Percentiles rank a stretch among this genome's conserved stretches.
phyloP scores from a whole-genome alignment of 2,113 vertebrate species.

The Peromyscus polionotus region DNA sequence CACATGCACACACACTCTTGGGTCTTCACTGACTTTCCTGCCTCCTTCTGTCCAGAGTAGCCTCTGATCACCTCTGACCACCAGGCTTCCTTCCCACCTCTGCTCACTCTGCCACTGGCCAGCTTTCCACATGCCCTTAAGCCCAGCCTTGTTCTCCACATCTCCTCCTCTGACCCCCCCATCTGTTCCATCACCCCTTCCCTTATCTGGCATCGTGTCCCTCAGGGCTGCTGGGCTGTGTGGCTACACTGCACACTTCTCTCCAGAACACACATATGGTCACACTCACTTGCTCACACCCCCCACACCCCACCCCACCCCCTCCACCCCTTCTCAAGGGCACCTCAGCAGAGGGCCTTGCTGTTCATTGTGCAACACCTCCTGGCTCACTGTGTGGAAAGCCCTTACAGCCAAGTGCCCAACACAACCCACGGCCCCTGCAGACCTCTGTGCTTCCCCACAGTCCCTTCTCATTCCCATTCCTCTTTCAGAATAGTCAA shows the following conservation, averaged over 20 bases:
- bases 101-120: background rate
- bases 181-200: background rate
- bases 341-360: background rate
- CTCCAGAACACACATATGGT: background rate
- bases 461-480: background rate
- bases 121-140: background rate
- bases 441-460: background rate
- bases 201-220: rapidly evolving
- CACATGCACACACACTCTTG: background rate
- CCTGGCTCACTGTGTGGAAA: background rate
- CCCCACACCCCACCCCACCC: background rate
- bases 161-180: background rate
- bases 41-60: background rate
- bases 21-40: background rate
- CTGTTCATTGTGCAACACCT: background rate
- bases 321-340: background rate
- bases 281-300: background rate
- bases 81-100: background rate
- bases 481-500: background rate
- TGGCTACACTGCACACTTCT: no score
- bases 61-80: background rate
- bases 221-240: rapidly evolving
- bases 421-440: background rate
- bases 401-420: background rate
- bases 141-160: background rate